Percentiles rank a stretch among this genome's conserved stretches.
Conservation (phyloP, 2,888 invertebrate species). For the Trachelus stipa region DNA sequence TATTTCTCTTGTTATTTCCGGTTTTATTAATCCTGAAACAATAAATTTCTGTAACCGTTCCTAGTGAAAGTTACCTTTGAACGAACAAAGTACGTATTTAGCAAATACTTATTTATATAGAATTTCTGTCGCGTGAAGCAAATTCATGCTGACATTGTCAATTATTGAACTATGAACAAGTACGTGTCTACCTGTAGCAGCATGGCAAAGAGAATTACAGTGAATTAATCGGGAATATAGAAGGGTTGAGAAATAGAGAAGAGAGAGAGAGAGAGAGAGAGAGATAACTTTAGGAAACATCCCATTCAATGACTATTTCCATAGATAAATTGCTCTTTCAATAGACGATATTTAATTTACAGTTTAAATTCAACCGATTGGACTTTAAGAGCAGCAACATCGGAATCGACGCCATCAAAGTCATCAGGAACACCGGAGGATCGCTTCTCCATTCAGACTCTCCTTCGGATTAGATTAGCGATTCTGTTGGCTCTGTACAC, state of each 20-base stretch:
- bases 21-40: neutral
- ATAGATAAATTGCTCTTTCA: neutral
- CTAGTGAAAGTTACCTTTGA: no score
- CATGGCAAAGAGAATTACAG: neutral
- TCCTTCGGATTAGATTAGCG: conserved; percentile 30
- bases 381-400: neutral
- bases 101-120: neutral
- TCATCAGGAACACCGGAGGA: neutral
- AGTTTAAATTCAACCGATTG: neutral
- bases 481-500: conserved; percentile 26
- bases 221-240: neutral
- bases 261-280: neutral
- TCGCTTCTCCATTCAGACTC: conserved; percentile 9
- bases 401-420: neutral
- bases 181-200: no score
- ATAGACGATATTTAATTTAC: no score
- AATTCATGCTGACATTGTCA: neutral
- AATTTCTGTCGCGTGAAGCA: no score
- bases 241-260: neutral
- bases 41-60: neutral
- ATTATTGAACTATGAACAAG: neutral
- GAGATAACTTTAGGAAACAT: conserved; percentile 8
- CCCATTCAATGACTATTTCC: neutral
- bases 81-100: neutral
- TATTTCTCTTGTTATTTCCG: neutral